These are phyloP conservation scores for Nineta flava DNA, from an alignment of 2,888 invertebrate species.

Conservation along the genomic window DNA sequence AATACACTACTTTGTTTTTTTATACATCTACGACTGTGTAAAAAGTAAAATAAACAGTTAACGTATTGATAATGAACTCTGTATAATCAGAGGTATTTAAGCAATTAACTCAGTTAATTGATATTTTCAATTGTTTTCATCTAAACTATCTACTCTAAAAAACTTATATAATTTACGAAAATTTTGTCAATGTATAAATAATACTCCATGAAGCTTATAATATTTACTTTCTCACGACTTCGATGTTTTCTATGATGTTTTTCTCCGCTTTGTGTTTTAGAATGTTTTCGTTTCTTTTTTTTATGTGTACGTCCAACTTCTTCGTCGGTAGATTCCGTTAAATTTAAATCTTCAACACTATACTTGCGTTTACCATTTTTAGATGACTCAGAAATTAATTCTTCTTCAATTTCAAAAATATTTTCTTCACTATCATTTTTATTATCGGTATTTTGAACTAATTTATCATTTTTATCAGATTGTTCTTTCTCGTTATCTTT, in stretches of 20 bases:
- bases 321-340: slow-evolving; percentile 8
- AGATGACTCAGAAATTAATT: slow-evolving; percentile 38
- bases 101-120: no score
- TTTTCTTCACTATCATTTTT: background rate
- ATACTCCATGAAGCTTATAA: no score
- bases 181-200: no score
- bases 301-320: slow-evolving; percentile 10
- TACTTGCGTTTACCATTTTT: slow-evolving; percentile 40
- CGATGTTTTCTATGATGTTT: slow-evolving; percentile 1
- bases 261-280: background rate
- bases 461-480: background rate
- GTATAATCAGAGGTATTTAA: no score
- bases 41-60: no score
- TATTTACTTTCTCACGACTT: background rate
- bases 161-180: no score
- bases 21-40: no score
- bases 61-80: no score
- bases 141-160: no score
- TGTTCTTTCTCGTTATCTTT: slow-evolving; percentile 1
- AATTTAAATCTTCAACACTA: background rate
- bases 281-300: slow-evolving; percentile 10
- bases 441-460: slow-evolving; percentile 7
- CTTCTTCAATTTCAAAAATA: slow-evolving; percentile 15
- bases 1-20: no score
- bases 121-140: no score